phyloP scores from a whole-genome alignment of 2,888 invertebrate genomes.

The Trissolcus japonicus region DNA sequence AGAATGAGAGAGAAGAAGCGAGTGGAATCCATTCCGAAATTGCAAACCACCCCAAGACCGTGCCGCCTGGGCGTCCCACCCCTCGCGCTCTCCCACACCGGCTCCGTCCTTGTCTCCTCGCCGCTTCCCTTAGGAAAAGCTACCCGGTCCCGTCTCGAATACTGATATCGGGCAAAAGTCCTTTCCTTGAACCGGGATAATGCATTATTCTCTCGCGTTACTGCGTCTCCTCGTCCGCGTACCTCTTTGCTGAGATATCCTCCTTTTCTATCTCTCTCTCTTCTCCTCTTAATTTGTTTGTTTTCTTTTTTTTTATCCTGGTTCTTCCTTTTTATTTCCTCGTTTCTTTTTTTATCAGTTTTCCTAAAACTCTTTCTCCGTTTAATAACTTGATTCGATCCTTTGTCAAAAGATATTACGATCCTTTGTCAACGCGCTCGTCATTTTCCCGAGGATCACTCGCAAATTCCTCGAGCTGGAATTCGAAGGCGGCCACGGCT shows the following conservation, averaged over 20 bases:
- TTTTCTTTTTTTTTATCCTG: conserved; percentile 29
- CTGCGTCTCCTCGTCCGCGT: conserved; percentile 57
- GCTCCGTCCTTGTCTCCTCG: conserved; percentile 44
- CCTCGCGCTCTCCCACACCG: conserved; percentile 62
- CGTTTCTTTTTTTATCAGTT: conserved; percentile 17
- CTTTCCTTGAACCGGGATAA: conserved; percentile 72
- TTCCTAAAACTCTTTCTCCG: conserved; percentile 17
- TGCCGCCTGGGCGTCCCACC: conserved; percentile 58
- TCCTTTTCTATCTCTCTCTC: conserved; percentile 26
- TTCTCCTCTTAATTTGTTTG: conserved; percentile 31
- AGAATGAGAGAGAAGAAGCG: conserved; percentile 35
- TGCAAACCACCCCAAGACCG: conserved; percentile 70
- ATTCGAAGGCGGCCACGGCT: conserved; percentile 33
- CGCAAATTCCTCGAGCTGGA: conserved; percentile 40
- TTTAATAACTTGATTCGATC: conserved; percentile 29
- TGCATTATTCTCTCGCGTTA: conserved; percentile 67
- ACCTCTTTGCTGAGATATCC: conserved; percentile 59
- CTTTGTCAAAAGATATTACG: conserved; percentile 8
- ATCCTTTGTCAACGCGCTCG: conserved; percentile 46
- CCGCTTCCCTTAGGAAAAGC: conserved; percentile 73
- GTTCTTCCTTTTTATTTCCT: conserved; percentile 18
- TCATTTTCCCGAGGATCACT: conserved; percentile 39
- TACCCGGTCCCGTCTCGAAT: conserved; percentile 70
- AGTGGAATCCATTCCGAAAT: conserved; percentile 76
- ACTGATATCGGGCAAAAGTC: conserved; percentile 74